phyloP scores from a whole-genome alignment of 2,113 vertebrate species.

The Scolopax mira region DNA sequence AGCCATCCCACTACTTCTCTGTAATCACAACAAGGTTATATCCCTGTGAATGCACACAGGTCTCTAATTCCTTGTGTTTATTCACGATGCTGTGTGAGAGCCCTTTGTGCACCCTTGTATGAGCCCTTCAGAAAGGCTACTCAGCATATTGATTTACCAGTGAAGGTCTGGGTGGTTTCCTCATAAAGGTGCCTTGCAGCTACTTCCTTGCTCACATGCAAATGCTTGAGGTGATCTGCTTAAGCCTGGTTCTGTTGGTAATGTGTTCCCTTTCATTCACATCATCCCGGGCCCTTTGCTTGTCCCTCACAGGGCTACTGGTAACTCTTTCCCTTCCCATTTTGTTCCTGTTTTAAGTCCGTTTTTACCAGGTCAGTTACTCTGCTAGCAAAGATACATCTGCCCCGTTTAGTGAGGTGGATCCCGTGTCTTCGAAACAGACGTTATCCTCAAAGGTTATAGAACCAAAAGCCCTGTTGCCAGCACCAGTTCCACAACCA shows the following conservation, averaged over 20 bases:
- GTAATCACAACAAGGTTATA: background rate
- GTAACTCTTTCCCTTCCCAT: background rate
- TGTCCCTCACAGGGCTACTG: background rate
- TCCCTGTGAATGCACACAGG: background rate
- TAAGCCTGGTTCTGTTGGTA: background rate
- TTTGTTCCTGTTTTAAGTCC: background rate
- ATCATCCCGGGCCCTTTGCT: background rate
- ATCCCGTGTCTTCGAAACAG: background rate
- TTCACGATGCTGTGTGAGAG: background rate
- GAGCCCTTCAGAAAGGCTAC: background rate
- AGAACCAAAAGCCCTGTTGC: background rate
- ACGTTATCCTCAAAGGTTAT: background rate
- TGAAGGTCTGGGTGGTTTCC: background rate
- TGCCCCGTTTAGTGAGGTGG: background rate
- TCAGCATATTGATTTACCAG: background rate
- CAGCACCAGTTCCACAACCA: rapidly evolving
- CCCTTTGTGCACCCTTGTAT: background rate
- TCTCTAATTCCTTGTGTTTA: background rate
- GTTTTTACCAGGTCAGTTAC: background rate
- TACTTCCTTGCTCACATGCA: background rate
- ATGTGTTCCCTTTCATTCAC: background rate
- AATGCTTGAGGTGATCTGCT: background rate
- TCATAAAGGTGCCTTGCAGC: background rate
- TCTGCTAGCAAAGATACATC: background rate
- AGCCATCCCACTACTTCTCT: background rate